Base-by-base conservation (phyloP, 2,888 invertebrate genomes). In the Spodoptera littoralis region DNA sequence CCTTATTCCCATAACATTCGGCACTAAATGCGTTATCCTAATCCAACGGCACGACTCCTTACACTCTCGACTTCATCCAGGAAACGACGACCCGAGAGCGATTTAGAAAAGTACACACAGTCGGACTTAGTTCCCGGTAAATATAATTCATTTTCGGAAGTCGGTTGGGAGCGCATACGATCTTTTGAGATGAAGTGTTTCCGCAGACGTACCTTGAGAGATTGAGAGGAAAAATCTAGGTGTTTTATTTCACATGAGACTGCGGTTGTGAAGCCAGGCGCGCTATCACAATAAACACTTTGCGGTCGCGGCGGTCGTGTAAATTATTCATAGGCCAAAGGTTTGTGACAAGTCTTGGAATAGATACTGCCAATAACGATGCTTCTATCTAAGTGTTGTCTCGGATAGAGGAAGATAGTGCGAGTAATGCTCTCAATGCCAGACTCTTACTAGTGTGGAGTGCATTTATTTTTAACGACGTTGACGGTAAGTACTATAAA, bases 151-250 rank as follows among this genome's bases (percentile, higher is more conserved):
- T 78, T 89, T 89, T 91, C 56, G 79, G 59, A 53, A 74, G 73
- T 62, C 71, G 60, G 72, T 70, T 67, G 54, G 59, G 50, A 73
- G 79, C 74, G 70, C 80, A 85, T 92, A 79, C 68, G 88, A 81
- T 85, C 76, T 90, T 91, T 85, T 80, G 67, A 55, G 57, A 52
- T 56, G 58, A 58, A 55, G 41, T 50, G 58, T 60, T 75, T 77
- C 67, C 58, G 70, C 74, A 88, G 88, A 90, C 84, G 78, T 89
- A 87, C 87, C 87, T 88, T 83, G 72, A 73, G 84, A 90, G 87
- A 91, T 91, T 89, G 89, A 88, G 90, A 88, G 88, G 90, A 90
- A 92, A 92, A 92, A 92, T 93, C 90, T 92, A 92, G 92, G 91
- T 92, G 89, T 90, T 92, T 92, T 92, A 93, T 93, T 91, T 89